These are phyloP conservation scores for Calephelis virginiensis DNA, from an alignment of 1,140 invertebrate species.

Conservation along the genomic window DNA sequence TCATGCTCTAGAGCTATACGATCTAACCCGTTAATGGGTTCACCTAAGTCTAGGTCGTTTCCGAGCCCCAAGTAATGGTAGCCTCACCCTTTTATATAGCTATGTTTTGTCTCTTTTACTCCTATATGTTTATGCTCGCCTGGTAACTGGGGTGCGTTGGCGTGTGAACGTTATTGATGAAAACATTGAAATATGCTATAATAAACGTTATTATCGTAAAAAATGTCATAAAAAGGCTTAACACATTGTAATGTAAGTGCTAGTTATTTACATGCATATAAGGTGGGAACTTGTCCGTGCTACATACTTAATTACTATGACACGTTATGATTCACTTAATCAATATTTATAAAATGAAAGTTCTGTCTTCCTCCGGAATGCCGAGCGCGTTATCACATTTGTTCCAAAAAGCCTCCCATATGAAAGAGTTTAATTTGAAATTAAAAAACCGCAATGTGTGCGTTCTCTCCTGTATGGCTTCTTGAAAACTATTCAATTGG, in stretches of 20 bases:
- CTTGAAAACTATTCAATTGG: not conserved
- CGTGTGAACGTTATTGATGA: not conserved
- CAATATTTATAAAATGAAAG: not conserved
- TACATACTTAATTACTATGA: no score
- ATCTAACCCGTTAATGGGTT: conserved; percentile 24
- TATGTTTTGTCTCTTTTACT: conserved; percentile 19
- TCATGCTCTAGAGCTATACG: conserved; percentile 22
- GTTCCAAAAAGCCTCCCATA: not conserved
- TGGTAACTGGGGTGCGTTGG: not conserved
- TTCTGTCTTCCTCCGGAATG: not conserved
- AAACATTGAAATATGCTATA: not conserved
- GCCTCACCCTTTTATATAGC: conserved; percentile 7
- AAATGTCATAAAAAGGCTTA: not conserved
- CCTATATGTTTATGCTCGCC: conserved; percentile 17
- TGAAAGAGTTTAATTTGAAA: not conserved
- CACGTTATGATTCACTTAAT: no score
- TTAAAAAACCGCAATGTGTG: not conserved
- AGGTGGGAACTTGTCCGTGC: conserved; percentile 1
- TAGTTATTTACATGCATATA: not conserved
- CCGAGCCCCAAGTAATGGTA: conserved; percentile 24
- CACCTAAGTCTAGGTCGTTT: conserved; percentile 20
- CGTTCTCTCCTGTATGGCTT: not conserved
- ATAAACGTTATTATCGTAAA: no score
- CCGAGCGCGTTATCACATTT: not conserved
- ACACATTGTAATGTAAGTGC: not conserved